Percentiles rank a stretch among this genome's conserved stretches.
Conservation (phyloP, 2,888 invertebrate genomes). For the Apodemia duryi region DNA sequence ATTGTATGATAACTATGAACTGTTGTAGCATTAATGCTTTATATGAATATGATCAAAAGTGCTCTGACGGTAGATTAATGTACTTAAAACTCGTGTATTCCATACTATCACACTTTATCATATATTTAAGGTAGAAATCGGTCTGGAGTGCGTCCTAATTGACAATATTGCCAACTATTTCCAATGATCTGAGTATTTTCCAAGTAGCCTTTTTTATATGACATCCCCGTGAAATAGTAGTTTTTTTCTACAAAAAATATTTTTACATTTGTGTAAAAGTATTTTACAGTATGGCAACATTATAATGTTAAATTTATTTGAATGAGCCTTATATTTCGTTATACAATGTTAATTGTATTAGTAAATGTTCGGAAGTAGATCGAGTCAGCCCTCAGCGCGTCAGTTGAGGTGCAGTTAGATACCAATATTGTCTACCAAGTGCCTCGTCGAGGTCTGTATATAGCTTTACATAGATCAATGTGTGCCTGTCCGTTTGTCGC, state of each 20-base stretch:
- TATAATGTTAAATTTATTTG: not conserved
- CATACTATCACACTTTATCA: constrained; percentile 29
- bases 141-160: constrained; percentile 14
- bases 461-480: constrained; percentile 64
- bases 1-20: constrained; percentile 39
- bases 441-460: constrained; percentile 62
- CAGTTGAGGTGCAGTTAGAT: constrained; percentile 12
- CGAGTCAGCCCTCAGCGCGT: not conserved
- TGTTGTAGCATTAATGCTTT: constrained; percentile 40
- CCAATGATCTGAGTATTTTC: constrained; percentile 13
- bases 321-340: constrained; percentile 3
- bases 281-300: not conserved
- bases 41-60: constrained; percentile 45
- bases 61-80: constrained; percentile 62
- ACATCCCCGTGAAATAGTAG: constrained; percentile 14
- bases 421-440: constrained; percentile 46
- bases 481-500: constrained; percentile 54
- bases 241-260: not conserved
- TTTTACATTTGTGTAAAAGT: constrained; percentile 3
- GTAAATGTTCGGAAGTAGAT: not conserved
- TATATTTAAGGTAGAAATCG: constrained; percentile 12
- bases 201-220: constrained; percentile 11
- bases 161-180: constrained; percentile 12
- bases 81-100: constrained; percentile 65
- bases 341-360: constrained; percentile 1